Percentiles rank a stretch among this genome's conserved stretches.
Conservation (phyloP, 2,113 vertebrate species). For the Psophia crepitans region DNA sequence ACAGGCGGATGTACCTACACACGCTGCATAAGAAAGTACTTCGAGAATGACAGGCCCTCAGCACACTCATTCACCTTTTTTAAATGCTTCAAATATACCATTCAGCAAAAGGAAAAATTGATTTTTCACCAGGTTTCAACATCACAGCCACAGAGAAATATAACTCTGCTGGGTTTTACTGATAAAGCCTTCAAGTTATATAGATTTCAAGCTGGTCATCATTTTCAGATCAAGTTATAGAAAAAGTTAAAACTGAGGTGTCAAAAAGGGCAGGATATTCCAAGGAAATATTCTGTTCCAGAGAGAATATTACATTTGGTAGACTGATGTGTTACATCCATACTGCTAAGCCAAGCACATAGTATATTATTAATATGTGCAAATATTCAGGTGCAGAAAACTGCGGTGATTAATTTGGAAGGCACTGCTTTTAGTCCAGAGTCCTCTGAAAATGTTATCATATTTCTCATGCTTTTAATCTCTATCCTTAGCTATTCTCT, state of each 20-base stretch:
- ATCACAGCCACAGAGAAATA: slow-evolving; percentile 34
- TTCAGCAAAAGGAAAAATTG: slow-evolving; percentile 49
- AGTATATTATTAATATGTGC: neutral
- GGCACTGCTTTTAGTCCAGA: neutral
- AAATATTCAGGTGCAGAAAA: neutral
- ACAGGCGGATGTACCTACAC: slow-evolving; percentile 46
- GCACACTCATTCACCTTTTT: slow-evolving; percentile 44
- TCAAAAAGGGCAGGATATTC: slow-evolving; percentile 21
- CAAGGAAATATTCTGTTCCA: neutral
- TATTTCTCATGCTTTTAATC: neutral
- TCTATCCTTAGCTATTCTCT: neutral
- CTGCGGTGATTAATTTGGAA: neutral
- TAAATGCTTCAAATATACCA: slow-evolving; percentile 51
- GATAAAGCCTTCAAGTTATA: slow-evolving; percentile 45
- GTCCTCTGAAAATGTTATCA: neutral
- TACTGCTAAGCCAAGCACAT: neutral
- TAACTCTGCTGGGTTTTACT: slow-evolving; percentile 41
- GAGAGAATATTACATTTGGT: neutral
- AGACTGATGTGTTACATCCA: neutral
- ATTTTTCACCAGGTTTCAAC: slow-evolving; percentile 51
- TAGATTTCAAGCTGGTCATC: slow-evolving; percentile 40
- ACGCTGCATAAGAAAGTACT: slow-evolving; percentile 36
- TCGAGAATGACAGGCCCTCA: slow-evolving; percentile 20
- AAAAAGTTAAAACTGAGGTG: slow-evolving; percentile 48
- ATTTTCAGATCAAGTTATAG: slow-evolving; percentile 55